A percentile compares a stretch with the other conserved stretches of the same genome.
phyloP scores from a whole-genome alignment of 2,888 invertebrate species.

The Apamea sordens region DNA sequence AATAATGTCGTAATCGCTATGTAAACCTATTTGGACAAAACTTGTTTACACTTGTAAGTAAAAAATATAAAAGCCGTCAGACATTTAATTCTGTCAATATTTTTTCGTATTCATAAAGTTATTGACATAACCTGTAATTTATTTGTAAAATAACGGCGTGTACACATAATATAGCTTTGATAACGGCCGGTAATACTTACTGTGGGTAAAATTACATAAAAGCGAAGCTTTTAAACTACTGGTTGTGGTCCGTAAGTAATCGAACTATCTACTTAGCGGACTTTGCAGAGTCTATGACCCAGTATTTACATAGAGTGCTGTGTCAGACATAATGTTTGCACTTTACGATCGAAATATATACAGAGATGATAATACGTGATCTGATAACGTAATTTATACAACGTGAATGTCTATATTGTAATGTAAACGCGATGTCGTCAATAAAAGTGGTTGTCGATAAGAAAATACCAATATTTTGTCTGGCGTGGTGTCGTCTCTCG shows the following conservation, averaged over 20 bases:
- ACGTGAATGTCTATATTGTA: conserved; percentile 37
- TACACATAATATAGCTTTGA: conserved; percentile 38
- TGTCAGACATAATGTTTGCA: conserved; percentile 66
- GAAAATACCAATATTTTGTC: conserved; percentile 27
- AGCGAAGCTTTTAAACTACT: conserved; percentile 52
- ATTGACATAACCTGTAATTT: conserved; percentile 35
- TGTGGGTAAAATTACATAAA: conserved; percentile 58
- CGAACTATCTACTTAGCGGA: conserved; percentile 33
- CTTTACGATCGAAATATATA: conserved; percentile 58
- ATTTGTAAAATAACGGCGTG: conserved; percentile 43
- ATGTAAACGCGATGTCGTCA: conserved; percentile 43
- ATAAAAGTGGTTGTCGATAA: conserved; percentile 52
- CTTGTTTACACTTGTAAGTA: not conserved
- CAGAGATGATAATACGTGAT: conserved; percentile 45
- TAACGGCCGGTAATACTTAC: conserved; percentile 49
- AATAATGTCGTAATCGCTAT: conserved; percentile 23
- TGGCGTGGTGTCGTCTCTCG: not conserved
- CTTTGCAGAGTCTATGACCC: conserved; percentile 21
- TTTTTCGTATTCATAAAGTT: conserved; percentile 19
- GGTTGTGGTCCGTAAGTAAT: conserved; percentile 40
- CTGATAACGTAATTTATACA: conserved; percentile 52
- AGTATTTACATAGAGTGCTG: conserved; percentile 44
- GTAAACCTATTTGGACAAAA: conserved; percentile 13
- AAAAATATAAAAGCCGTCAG: conserved; percentile 3
- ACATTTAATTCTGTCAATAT: conserved; percentile 8